Conservation (phyloP, 2,797 vertebrate genomes). For the Tapirus indicus region DNA sequence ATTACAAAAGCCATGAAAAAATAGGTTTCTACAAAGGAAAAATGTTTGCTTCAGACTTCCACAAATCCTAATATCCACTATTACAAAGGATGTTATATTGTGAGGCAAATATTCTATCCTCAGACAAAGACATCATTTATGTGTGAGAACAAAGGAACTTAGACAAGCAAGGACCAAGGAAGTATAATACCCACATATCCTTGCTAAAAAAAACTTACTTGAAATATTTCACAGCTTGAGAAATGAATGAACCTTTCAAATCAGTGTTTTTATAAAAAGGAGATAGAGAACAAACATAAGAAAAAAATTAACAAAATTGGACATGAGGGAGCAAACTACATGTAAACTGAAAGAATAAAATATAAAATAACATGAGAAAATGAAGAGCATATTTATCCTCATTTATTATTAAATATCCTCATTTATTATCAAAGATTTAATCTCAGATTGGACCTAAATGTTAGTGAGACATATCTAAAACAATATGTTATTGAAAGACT, state of each 20-base stretch:
- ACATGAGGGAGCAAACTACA: neutral
- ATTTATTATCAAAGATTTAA: neutral
- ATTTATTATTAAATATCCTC: neutral
- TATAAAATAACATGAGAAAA: neutral
- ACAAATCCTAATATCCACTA: neutral
- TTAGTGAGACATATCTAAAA: neutral
- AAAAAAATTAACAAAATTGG: neutral
- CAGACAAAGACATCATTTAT: constrained; percentile 15
- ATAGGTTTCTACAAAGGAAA: neutral
- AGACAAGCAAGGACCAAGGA: neutral
- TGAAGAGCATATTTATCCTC: neutral
- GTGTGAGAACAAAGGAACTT: constrained; percentile 16
- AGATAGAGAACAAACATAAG: neutral
- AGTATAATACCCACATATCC: neutral
- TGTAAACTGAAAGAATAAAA: neutral
- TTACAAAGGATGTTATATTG: constrained; percentile 10
- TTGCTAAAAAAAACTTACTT: constrained; percentile 33
- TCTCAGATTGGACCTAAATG: too few relatives aligned
- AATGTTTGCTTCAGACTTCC: neutral
- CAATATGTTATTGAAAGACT: neutral
- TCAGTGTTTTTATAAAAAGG: constrained; percentile 17
- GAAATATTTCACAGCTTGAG: constrained; percentile 32
- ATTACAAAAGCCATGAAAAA: neutral
- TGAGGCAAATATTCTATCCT: neutral
- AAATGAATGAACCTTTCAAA: constrained; percentile 59